phyloP scores from a whole-genome alignment of 35 echinoderm and acorn worm genomes.

The Lytechinus variegatus region DNA sequence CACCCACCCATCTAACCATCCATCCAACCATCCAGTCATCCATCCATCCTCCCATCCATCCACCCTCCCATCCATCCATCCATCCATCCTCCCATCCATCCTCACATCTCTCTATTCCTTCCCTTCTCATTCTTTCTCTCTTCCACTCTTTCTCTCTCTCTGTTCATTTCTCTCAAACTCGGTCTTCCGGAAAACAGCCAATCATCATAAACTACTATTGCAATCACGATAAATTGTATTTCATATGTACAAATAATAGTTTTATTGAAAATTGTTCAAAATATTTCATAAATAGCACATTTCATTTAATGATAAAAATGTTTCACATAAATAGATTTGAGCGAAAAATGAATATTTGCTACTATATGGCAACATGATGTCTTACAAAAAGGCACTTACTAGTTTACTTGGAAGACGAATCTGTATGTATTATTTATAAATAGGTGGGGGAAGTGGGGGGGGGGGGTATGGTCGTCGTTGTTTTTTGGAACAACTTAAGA shows the following conservation, averaged over 20 bases:
- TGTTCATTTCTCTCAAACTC: not conserved
- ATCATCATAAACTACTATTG: not conserved
- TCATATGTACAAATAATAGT: slow-evolving; percentile 29
- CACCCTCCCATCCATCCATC: not conserved
- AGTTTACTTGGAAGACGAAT: not conserved
- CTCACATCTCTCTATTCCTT: not conserved
- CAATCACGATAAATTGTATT: not conserved
- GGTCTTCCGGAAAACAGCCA: not conserved
- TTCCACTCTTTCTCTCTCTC: not conserved
- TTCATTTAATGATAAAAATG: slow-evolving; percentile 12
- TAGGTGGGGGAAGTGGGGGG: too few relatives aligned
- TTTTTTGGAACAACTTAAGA: not conserved
- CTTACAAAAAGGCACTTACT: not conserved
- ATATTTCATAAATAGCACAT: slow-evolving; percentile 46
- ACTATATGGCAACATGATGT: not conserved
- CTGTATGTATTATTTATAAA: not conserved
- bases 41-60: not conserved
- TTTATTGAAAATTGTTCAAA: slow-evolving; percentile 37
- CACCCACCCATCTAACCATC: not conserved
- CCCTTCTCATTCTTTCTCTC: not conserved
- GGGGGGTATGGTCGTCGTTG: too few relatives aligned
- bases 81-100: not conserved
- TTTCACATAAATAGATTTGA: slow-evolving; percentile 1
- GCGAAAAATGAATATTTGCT: not conserved
- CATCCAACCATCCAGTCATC: not conserved